Evolutionary conservation across 2,888 invertebrate species (phyloP).

Genomic region (Erebia epiphron): DNA sequence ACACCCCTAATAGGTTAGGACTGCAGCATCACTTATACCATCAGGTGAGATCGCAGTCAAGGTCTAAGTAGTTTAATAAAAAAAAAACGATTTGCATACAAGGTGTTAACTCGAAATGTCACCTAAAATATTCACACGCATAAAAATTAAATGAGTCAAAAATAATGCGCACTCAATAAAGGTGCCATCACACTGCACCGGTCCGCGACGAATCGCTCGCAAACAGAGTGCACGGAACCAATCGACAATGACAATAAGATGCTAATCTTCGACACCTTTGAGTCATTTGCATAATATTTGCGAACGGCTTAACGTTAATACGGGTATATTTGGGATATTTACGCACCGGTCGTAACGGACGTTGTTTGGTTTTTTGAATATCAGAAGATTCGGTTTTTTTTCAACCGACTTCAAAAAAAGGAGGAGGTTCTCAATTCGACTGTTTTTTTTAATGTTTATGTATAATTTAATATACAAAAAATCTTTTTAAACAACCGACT

Average conservation of each 20-base stretch:
- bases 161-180: constrained; percentile 40
- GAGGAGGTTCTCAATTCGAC: no score
- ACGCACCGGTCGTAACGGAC: constrained; percentile 19
- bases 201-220: constrained; percentile 50
- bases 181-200: constrained; percentile 59
- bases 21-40: no score
- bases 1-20: no score
- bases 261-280: constrained; percentile 80
- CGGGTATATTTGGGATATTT: constrained; percentile 25
- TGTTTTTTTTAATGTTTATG: no score
- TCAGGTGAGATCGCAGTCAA: not conserved
- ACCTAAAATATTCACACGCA: constrained; percentile 15
- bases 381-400: no score
- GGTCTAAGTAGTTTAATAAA: not conserved
- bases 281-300: constrained; percentile 70
- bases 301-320: constrained; percentile 49
- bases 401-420: no score
- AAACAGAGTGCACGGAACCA: constrained; percentile 49
- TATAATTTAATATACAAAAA: no score
- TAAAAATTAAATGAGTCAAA: constrained; percentile 7
- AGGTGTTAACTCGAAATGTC: not conserved
- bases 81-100: not conserved
- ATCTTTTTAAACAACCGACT: no score
- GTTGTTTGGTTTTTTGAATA: not conserved
- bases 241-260: constrained; percentile 77